Base-by-base conservation (phyloP, 2,888 invertebrate species). In the Aethes cnicana region DNA sequence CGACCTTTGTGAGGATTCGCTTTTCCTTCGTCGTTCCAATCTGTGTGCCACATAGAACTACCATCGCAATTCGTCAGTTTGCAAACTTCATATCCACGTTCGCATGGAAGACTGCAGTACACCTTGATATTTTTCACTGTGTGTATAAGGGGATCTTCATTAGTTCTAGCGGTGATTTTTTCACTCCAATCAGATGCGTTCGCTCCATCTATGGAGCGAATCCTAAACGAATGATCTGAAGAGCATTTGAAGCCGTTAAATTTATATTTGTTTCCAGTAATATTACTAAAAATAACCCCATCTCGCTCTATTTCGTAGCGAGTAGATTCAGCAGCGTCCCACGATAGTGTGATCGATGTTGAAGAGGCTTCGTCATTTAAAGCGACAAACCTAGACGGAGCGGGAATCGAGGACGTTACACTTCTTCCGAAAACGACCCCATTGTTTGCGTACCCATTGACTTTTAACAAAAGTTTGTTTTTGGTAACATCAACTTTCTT, bases 291-390 rank as follows among this genome's bases (percentile, higher is more conserved):
- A 33, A 84, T 57, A 5, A 56, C 54, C 2, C 70, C 77, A 55
- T 87, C 79, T 71, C 74, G 77, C 61, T 85, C 82, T 21, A 88
- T 77, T 71, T 88, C 88, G 50, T 82, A 82, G 56, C 72, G 80
- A 46, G 54, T 49, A 2, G 66, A 75, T 6, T 65, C 52, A 41
- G 64, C 59, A 23, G 53, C 9, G 0, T 73, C 58, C 88, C 87
- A 88, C 17, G 67, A 55, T 21, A 87, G 44, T 18, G 64, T 64
- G 3, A 85, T 64, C 5, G 73, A 68, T 12, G 67, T 74, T 7
- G 72, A 48, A n/a, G 74, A 72, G 18, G 64, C 67, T 37, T 71
- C 65, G 20, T 66, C 60, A 12, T 72, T 62, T 2, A 60, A 33
- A 7, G 61, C 64, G 20, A 62, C 58, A 11, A 84, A 74, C 26